These are phyloP conservation scores for Polietes domitor DNA, from an alignment of 2,888 invertebrate genomes.

Conservation along the genomic window DNA sequence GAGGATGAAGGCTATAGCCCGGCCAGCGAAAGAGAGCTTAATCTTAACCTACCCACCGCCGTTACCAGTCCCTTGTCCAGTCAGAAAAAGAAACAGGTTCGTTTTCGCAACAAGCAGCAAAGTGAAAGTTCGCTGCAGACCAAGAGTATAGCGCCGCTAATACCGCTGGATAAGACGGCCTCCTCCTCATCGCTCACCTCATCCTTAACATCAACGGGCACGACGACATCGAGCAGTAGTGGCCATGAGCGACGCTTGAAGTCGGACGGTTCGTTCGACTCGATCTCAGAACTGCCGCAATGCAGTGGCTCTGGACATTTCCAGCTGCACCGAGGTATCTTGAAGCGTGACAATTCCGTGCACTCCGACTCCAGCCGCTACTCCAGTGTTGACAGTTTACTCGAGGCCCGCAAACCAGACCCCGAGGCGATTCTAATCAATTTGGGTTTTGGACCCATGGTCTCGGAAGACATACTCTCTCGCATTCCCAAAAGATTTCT, in stretches of 20 bases:
- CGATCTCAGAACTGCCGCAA: conserved; percentile 54
- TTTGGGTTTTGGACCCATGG: conserved; percentile 89
- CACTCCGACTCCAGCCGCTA: conserved; percentile 84
- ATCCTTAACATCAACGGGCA: conserved; percentile 69
- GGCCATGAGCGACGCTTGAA: conserved; percentile 70
- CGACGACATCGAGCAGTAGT: conserved; percentile 67
- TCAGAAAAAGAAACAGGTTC: conserved; percentile 62
- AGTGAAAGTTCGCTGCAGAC: conserved; percentile 68
- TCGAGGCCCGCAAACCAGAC: conserved; percentile 92
- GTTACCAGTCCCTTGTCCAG: conserved; percentile 52
- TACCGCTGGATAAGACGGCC: conserved; percentile 48
- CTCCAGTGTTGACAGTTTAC: conserved; percentile 90
- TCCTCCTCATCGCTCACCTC: conserved; percentile 54
- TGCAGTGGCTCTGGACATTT: conserved; percentile 11
- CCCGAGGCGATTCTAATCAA: conserved; percentile 93
- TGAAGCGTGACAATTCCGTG: conserved; percentile 78
- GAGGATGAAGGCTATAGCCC: conserved; percentile 60
- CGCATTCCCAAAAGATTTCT: conserved; percentile 92
- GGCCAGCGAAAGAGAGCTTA: conserved; percentile 43
- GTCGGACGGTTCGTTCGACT: conserved; percentile 68
- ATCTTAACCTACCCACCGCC: conserved; percentile 30
- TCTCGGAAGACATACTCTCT: conserved; percentile 86
- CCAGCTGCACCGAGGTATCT: conserved; percentile 61
- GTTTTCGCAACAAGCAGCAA: conserved; percentile 65
- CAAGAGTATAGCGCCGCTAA: conserved; percentile 67